These are phyloP conservation scores for Phaonia tiefii DNA, from an alignment of 2,888 invertebrate genomes.

Conservation along the genomic window DNA sequence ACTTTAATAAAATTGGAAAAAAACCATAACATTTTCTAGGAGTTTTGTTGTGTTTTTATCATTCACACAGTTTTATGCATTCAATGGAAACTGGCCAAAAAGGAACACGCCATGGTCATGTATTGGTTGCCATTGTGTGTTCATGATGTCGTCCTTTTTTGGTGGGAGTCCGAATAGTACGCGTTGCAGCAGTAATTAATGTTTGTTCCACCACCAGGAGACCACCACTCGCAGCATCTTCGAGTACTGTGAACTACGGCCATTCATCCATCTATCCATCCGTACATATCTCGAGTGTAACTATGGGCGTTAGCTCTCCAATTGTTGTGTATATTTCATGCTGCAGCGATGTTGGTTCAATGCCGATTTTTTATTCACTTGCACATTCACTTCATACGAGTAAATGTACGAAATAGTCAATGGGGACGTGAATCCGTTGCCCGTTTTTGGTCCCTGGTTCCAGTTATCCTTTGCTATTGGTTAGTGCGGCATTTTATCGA, in stretches of 20 bases:
- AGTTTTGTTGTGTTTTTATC: conserved; percentile 44
- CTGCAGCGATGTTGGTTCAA: conserved; percentile 60
- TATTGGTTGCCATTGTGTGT: conserved; percentile 54
- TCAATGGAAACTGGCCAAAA: conserved; percentile 38
- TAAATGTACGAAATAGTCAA: background rate
- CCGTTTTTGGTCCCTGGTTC: conserved; percentile 54
- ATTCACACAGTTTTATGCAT: conserved; percentile 51
- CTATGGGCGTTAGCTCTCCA: conserved; percentile 65
- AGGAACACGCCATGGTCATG: conserved; percentile 19
- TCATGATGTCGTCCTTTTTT: conserved; percentile 29
- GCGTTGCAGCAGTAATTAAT: conserved; percentile 67
- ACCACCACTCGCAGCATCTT: conserved; percentile 25
- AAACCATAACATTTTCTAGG: conserved; percentile 42
- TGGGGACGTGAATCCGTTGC: background rate
- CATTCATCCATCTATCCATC: background rate
- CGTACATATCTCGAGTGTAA: conserved; percentile 39
- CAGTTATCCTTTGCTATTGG: conserved; percentile 69
- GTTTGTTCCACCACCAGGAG: conserved; percentile 50
- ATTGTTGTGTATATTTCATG: conserved; percentile 52
- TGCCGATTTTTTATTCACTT: conserved; percentile 61
- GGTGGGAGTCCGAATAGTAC: conserved; percentile 21
- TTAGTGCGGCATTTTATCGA: conserved; percentile 70
- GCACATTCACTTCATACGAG: conserved; percentile 51
- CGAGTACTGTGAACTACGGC: too few relatives aligned
- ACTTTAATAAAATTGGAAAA: background rate